phyloP scores from a whole-genome alignment of 2,888 invertebrate genomes.

The Sisyra nigra region DNA sequence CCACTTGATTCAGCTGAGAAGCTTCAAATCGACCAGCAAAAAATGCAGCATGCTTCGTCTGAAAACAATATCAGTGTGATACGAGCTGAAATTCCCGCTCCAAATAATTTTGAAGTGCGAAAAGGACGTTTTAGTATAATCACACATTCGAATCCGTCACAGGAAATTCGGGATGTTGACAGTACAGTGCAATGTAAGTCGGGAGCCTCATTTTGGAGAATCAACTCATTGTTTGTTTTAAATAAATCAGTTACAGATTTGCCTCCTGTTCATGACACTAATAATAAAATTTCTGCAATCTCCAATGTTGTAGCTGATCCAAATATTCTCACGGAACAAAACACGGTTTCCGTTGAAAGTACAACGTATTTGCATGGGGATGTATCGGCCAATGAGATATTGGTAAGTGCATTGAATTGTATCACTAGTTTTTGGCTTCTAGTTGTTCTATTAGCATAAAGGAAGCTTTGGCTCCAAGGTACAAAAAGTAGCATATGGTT shows the following conservation, averaged over 20 bases:
- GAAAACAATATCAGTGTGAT: slow-evolving; percentile 8
- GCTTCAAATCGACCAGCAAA: neutral
- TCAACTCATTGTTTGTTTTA: too few relatives aligned
- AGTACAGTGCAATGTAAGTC: slow-evolving; percentile 8
- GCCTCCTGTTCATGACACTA: slow-evolving; percentile 8
- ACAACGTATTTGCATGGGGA: neutral
- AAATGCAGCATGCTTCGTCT: slow-evolving; percentile 8
- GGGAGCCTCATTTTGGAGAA: neutral
- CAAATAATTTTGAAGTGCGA: slow-evolving; percentile 12
- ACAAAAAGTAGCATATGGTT: too few relatives aligned
- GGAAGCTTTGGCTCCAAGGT: too few relatives aligned
- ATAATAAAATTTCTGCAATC: neutral
- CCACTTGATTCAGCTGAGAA: neutral
- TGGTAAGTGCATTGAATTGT: neutral
- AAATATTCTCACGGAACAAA: too few relatives aligned
- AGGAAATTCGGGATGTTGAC: slow-evolving; percentile 5
- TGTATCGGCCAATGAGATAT: neutral
- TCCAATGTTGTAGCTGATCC: neutral
- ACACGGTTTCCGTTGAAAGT: neutral
- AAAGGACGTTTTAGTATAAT: slow-evolving; percentile 20
- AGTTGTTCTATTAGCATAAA: too few relatives aligned
- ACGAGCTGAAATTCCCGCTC: slow-evolving; percentile 1
- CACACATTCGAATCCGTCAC: slow-evolving; percentile 14
- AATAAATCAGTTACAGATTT: slow-evolving; percentile 7
- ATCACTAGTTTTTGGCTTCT: neutral